Evolutionary conservation across 2,888 invertebrate species (phyloP).

Genomic region (Arenicola marina): DNA sequence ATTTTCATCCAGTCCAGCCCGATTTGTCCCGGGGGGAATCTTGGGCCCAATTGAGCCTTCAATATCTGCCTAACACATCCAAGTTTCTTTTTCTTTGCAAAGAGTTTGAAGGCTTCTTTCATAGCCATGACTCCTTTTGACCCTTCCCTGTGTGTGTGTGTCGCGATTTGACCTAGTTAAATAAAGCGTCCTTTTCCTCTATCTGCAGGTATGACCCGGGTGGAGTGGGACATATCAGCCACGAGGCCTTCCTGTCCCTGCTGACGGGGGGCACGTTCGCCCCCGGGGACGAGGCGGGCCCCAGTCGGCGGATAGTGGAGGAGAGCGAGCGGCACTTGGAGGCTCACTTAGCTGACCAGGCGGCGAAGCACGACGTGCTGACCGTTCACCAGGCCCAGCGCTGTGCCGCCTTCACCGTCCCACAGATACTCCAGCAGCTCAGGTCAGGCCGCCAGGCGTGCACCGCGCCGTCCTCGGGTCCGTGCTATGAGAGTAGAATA

Average conservation of each 20-base stretch:
- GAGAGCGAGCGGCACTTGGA: slow-evolving; percentile 44
- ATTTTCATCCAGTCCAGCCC: too few species aligned
- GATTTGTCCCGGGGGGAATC: too few species aligned
- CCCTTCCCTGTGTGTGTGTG: too few species aligned
- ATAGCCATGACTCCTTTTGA: too few species aligned
- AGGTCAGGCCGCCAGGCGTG: too few species aligned
- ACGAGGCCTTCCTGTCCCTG: slow-evolving; percentile 48
- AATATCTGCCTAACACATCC: too few species aligned
- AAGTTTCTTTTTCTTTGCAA: too few species aligned
- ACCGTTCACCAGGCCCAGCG: slow-evolving; percentile 50
- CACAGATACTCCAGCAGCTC: slow-evolving; percentile 46
- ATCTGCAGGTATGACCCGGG: slow-evolving; percentile 47
- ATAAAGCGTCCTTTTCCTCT: not conserved
- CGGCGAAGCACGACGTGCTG: slow-evolving; percentile 48
- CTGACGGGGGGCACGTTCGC: slow-evolving; percentile 50
- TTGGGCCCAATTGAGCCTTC: too few species aligned
- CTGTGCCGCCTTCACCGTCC: slow-evolving; percentile 42
- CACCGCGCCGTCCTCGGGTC: too few species aligned
- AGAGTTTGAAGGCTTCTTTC: too few species aligned
- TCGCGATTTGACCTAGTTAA: not conserved
- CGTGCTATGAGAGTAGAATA: too few species aligned
- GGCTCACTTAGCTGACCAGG: slow-evolving; percentile 46
- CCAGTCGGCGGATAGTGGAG: slow-evolving; percentile 46
- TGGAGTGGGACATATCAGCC: slow-evolving; percentile 46
- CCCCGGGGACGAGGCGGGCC: slow-evolving; percentile 48